Evolutionary conservation across 2,888 invertebrate species (phyloP), one percentile per base, ranked within the genome.

Genomic region (Orthosia gothica): DNA sequence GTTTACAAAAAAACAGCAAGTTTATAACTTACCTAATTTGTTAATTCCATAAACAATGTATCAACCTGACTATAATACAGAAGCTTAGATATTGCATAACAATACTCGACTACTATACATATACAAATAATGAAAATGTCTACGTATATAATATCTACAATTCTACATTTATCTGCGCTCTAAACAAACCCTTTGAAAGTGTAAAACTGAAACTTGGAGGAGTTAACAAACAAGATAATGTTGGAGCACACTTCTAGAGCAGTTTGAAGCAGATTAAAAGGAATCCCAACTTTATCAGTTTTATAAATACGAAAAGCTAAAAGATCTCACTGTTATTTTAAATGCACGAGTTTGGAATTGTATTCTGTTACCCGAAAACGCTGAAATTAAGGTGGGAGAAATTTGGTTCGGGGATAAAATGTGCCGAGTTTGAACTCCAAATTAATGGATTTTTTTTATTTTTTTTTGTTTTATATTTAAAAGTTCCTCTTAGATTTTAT

Each of bases 151-250:
- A 40, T 40, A 40, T 40, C 40, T 40, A 40, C 40, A 40, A 40
- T 40, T 40, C 9, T 32, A 20, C 59, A 49, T 61, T 55, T 40
- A 40, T 49, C 20, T 18, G n/a, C 47, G 52, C 49, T 58, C 20
- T 63, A 67, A 64, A 59, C 68, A 59, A 58, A 73, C n/a, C 49
- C 54, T 73, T 71, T 62, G 32, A 71, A 71, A 77, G 9, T 63
- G 58, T 57, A 67, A 63, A 79, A 45, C 45, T 61, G 47, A 73
- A 79, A 78, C 45, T 78, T 73, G 45, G 49, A 64, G 16, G 32
- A 79, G 80, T 64, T 74, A 55, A 55, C 55, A 55, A 68, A 80
- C 50, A 68, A 78, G 50, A 73, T 74, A 57, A 54, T 65, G 13
- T 59, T 23, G 40, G n/a, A 57, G 80, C 50, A 5, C 26, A 50